phyloP scores from a whole-genome alignment of 1,140 invertebrate genomes.

The Wasmannia auropunctata region DNA sequence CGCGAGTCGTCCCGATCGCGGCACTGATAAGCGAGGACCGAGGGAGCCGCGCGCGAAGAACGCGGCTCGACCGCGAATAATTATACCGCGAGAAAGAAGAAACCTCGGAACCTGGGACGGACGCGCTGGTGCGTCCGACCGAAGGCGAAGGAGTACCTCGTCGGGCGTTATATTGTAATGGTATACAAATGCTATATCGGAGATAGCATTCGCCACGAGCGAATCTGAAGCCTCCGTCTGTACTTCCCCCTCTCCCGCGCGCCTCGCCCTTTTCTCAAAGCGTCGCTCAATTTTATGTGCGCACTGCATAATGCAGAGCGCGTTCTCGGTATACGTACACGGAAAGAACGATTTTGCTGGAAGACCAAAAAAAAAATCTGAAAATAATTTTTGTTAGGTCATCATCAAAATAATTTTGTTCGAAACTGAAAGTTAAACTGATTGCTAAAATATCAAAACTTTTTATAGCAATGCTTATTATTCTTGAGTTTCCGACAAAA shows the following conservation, averaged over 20 bases:
- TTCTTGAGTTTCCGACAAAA: too few species aligned
- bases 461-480: too few species aligned
- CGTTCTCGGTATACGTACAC: too few species aligned
- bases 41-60: not conserved
- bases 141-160: slow-evolving; percentile 13
- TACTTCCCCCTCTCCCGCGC: not conserved
- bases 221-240: slow-evolving; percentile 1
- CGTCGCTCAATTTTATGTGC: not conserved
- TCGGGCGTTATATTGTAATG: not conserved
- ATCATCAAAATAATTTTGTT: too few species aligned
- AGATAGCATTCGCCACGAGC: not conserved
- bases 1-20: slow-evolving; percentile 13
- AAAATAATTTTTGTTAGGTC: too few species aligned
- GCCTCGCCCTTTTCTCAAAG: not conserved
- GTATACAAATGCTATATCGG: not conserved
- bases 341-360: too few species aligned
- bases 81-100: not conserved
- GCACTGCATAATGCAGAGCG: not conserved
- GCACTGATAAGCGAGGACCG: slow-evolving; percentile 15
- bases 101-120: not conserved
- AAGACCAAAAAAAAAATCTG: too few species aligned
- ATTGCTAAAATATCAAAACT: too few species aligned
- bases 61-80: slow-evolving; percentile 2
- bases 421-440: too few species aligned
- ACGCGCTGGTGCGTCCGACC: not conserved